phyloP scores from a whole-genome alignment of 2,113 vertebrate genomes.

The Limanda limanda region DNA sequence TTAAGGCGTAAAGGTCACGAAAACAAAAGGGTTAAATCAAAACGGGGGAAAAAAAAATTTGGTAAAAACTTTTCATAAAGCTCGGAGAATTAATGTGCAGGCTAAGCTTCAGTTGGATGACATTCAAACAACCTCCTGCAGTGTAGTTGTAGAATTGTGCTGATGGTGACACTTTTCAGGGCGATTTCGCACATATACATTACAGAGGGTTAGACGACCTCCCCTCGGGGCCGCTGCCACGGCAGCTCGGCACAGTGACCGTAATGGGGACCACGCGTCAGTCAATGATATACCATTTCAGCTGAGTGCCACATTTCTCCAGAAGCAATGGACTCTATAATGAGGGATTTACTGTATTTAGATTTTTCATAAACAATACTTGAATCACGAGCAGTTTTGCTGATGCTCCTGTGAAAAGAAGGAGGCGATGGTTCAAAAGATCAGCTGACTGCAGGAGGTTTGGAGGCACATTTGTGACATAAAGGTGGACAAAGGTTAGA shows the following conservation, averaged over 20 bases:
- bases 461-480: too few species aligned
- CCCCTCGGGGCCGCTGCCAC: neutral
- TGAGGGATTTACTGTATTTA: neutral
- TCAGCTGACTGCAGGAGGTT: too few species aligned
- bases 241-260: neutral
- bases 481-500: too few species aligned
- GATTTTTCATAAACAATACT: conserved; percentile 21
- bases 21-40: neutral
- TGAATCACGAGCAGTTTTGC: neutral
- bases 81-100: neutral
- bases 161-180: conserved; percentile 21
- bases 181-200: conserved; percentile 13
- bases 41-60: neutral
- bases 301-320: neutral
- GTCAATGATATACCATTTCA: neutral
- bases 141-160: conserved; percentile 19
- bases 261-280: neutral
- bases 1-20: neutral
- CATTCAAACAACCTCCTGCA: conserved; percentile 37
- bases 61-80: neutral
- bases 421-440: conserved; percentile 9
- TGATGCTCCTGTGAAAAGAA: conserved; percentile 10
- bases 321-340: neutral
- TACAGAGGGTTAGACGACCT: conserved; percentile 35
- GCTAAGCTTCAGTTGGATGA: neutral